Base-by-base conservation (phyloP, 2,797 vertebrate species). In the Zalophus californianus region DNA sequence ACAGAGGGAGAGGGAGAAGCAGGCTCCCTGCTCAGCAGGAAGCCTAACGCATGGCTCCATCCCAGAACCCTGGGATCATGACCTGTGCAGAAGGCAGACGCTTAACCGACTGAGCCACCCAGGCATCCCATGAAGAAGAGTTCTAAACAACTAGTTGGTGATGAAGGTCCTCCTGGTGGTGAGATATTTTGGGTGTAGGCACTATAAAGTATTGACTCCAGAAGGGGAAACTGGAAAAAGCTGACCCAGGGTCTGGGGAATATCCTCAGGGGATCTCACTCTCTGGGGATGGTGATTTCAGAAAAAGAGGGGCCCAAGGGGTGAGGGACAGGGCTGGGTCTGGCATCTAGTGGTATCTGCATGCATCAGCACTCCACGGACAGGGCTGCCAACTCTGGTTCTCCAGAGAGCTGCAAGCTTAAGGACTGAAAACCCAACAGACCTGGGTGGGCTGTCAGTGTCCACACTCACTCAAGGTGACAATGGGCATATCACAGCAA, bases 201-300 rank as follows among this genome's bases (percentile, higher is more conserved):
- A 72, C 29, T 68, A 38, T 32, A 41, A 85, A 72, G 10, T 86
- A 90, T 48, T 66, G 18, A 38, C 62, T 18, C 18, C n/a, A 50
- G 35, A 64, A 86, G 20, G 68, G 23, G 48, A 62, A 86, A 80
- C 72, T 86, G 44, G 60, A 96, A 90, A 90, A 79, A 86, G 35
- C 72, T 73, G 44, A 32, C 29, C 10, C 23, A 27, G 16, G 2
- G n/a, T 62, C 66, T 68, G 8, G 32, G 58, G 15, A 86, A 38
- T 78, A 85, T 75, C 23, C 11, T 58, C 12, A n/a, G 12, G 12
- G 32, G 15, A 86, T 64, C 16, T 72, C 41, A 41, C 13, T 60
- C 54, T 35, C 62, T 64, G 12, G 54, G 20, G 10, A 16, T 38
- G 7, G 29, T 54, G 70, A 38, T 23, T 62, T 90, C 11, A 29